Conservation (phyloP, 2,888 invertebrate species). For the Eumacrocentrus americanus region DNA sequence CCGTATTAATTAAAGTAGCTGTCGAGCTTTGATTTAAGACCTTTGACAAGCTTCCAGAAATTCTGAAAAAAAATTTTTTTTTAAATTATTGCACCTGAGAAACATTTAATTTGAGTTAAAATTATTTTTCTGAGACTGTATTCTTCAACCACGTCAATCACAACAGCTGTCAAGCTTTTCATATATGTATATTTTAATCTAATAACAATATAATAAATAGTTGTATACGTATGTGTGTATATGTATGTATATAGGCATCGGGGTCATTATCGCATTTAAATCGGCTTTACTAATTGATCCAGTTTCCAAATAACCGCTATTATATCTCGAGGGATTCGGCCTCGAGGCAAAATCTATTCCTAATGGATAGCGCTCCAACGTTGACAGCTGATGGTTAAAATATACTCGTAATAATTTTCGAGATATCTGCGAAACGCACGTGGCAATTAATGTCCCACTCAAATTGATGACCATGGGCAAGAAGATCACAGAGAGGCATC, state of each 20-base stretch:
- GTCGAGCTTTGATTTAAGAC: constrained; percentile 33
- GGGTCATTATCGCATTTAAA: constrained; percentile 40
- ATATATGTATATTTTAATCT: neutral
- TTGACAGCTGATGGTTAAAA: constrained; percentile 51
- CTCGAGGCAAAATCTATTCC: constrained; percentile 40
- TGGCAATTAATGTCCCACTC: constrained; percentile 33
- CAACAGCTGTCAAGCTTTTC: no score
- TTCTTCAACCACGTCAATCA: no score
- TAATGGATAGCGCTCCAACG: constrained; percentile 9
- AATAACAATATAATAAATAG: constrained; percentile 1
- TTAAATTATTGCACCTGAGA: no score
- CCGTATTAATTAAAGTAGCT: no score
- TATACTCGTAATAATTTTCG: constrained; percentile 46
- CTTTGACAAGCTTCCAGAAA: no score
- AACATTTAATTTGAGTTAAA: no score
- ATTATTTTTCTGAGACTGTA: no score
- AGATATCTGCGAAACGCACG: constrained; percentile 12
- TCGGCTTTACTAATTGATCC: constrained; percentile 39
- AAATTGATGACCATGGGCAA: constrained; percentile 24
- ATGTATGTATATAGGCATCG: no score
- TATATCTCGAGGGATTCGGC: constrained; percentile 43
- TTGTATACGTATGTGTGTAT: no score
- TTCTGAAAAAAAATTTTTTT: no score
- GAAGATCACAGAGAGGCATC: no score
- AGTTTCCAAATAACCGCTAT: constrained; percentile 51